Base-by-base conservation (phyloP, 2,888 invertebrate genomes). In the Drosophila anomalata region DNA sequence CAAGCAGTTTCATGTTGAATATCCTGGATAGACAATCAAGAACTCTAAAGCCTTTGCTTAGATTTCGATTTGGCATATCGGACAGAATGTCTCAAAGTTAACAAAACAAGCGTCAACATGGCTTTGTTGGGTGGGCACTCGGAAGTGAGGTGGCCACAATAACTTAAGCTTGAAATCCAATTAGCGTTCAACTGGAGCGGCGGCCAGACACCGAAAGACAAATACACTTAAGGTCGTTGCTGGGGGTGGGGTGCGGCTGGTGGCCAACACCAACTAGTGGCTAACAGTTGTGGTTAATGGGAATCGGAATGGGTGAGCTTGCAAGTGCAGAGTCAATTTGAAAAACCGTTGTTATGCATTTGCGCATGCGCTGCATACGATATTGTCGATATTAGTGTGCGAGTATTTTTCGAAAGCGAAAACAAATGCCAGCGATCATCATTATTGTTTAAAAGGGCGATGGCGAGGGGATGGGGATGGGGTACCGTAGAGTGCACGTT, bases 281-380 rank as follows among this genome's bases (percentile, higher is more conserved):
- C 50, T 26, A 2, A 14, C 44, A 22, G 31, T 17, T 17, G 47
- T 47, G 24, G 31, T 31, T 41, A 47, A 47, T 66, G 47, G 54
- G 54, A 20, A 54, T 48, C 55, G 47, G 41, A 53, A 54, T 66
- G 56, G 62, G 50, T 59, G 63, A 59, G 42, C 51, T 24, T 69
- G 75, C 76, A 82, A 71, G 78, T 87, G 87, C 87, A 83, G 50
- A 77, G 84, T 47, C 73, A 60, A 78, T 80, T 88, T 88, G 83
- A 85, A 89, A 80, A 82, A 83, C 77, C 87, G 88, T 81, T 88
- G 87, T 88, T 89, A 89, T 87, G 86, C 86, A 88, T 79, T 88
- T 87, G 77, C 79, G 79, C 89, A 88, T 88, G 88, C 75, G 75
- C 69, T 87, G 89, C 87, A 87, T 87, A 86, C 69, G 56, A 57